Percentiles rank a stretch among this genome's conserved stretches.
These are phyloP conservation scores for Pogonognathellus flavescens DNA, from an alignment of 1,140 invertebrate species.

Conservation along the genomic window DNA sequence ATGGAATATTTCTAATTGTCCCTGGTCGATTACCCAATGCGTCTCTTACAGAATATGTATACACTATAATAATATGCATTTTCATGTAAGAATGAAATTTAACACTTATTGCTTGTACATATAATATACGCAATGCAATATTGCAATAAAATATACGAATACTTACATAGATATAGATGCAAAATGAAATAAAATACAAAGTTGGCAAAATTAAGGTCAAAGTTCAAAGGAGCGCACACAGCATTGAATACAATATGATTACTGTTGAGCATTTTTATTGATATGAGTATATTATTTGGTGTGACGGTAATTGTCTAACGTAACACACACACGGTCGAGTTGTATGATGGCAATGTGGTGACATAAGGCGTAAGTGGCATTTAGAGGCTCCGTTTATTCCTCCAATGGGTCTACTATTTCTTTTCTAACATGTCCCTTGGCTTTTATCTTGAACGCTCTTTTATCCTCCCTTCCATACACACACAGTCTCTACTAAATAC, in stretches of 20 bases:
- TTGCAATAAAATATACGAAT: too few species aligned
- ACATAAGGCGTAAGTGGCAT: constrained; percentile 13
- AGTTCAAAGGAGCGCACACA: background rate
- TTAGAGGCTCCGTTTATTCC: constrained; percentile 24
- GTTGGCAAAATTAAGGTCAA: background rate
- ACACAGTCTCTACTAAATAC: background rate
- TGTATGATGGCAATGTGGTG: background rate
- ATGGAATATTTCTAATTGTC: too few species aligned
- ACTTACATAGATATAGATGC: too few species aligned
- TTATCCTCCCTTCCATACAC: background rate
- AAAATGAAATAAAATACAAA: constrained; percentile 6
- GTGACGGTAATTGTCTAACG: background rate
- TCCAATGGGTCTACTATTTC: constrained; percentile 37
- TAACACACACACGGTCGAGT: background rate
- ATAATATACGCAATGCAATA: too few species aligned
- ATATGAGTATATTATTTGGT: background rate
- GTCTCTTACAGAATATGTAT: too few species aligned
- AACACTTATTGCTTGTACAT: too few species aligned
- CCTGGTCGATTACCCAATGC: too few species aligned
- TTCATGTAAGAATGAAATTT: too few species aligned
- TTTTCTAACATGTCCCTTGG: constrained; percentile 20
- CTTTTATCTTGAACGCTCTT: background rate
- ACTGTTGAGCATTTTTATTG: background rate
- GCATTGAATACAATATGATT: too few species aligned
- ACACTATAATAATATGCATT: too few species aligned